Percentiles rank a stretch among this genome's conserved stretches.
Evolutionary conservation across 1,140 invertebrate genomes (phyloP).

Genomic region (Sminthurinus signatus): DNA sequence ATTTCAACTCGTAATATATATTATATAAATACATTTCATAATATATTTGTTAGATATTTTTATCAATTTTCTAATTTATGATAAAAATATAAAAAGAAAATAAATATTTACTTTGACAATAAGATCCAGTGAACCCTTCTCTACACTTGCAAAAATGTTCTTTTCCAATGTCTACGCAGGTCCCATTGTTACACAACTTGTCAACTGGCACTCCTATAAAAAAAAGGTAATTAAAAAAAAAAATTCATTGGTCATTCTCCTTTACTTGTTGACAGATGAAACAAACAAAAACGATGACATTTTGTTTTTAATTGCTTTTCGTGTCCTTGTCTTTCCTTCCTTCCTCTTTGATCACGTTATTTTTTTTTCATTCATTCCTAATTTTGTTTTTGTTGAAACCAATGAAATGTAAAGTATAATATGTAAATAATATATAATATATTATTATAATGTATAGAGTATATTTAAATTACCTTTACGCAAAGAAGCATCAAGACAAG

Average conservation of each 20-base stretch:
- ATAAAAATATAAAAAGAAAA: too few species aligned
- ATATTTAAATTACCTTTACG: constrained; percentile 72
- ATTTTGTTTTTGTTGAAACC: neutral
- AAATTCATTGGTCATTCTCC: neutral
- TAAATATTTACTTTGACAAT: constrained; percentile 60
- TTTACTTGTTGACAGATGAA: neutral
- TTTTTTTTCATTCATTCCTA: neutral
- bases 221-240: constrained; percentile 21
- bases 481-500: constrained; percentile 76
- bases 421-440: too few species aligned
- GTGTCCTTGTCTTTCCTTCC: too few species aligned
- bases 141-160: constrained; percentile 79
- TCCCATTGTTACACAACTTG: constrained; percentile 81
- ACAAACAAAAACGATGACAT: neutral
- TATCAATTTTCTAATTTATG: too few species aligned
- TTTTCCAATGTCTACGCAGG: constrained; percentile 83
- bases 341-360: neutral
- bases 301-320: neutral
- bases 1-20: too few species aligned
- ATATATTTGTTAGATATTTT: too few species aligned
- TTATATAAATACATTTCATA: too few species aligned
- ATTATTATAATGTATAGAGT: too few species aligned
- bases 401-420: too few species aligned
- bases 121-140: constrained; percentile 82
- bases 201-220: constrained; percentile 59